A percentile compares a stretch with the other conserved stretches of the same genome.
phyloP scores from a whole-genome alignment of 2,888 invertebrate species.

The Diaprepes abbreviatus region DNA sequence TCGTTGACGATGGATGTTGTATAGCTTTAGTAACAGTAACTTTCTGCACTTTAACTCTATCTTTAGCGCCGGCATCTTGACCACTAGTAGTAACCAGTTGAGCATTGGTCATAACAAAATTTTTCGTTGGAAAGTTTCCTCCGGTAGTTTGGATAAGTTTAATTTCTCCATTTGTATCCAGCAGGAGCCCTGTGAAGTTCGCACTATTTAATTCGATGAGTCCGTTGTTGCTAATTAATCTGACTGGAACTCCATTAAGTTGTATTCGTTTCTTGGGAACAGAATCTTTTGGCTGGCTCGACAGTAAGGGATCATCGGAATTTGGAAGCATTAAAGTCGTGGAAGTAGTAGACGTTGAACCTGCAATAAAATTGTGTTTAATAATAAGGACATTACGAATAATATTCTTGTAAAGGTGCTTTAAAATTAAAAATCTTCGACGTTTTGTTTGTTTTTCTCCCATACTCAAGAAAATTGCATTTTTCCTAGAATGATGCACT shows the following conservation, averaged over 20 bases:
- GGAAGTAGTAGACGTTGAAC: constrained; percentile 70
- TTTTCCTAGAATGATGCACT: too few relatives aligned
- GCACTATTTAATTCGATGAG: constrained; percentile 71
- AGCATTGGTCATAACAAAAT: constrained; percentile 63
- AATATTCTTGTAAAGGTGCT: too few relatives aligned
- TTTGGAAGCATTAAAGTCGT: constrained; percentile 87
- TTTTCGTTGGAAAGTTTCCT: constrained; percentile 66
- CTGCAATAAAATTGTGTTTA: constrained; percentile 49
- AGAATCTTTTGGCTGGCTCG: constrained; percentile 88
- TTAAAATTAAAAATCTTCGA: too few relatives aligned
- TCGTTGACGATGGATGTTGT: constrained; percentile 61
- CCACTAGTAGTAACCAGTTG: constrained; percentile 55
- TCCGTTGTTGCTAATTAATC: constrained; percentile 70
- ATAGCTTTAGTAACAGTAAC: constrained; percentile 58
- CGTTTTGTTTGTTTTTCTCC: too few relatives aligned
- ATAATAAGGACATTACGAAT: too few relatives aligned
- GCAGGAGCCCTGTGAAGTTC: constrained; percentile 72
- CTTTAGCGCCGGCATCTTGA: constrained; percentile 53
- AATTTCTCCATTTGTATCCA: constrained; percentile 75
- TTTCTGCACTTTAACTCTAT: constrained; percentile 60
- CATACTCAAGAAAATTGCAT: too few relatives aligned
- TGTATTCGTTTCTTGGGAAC: constrained; percentile 72
- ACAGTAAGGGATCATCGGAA: constrained; percentile 87
- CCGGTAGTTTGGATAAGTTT: constrained; percentile 74
- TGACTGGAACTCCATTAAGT: constrained; percentile 70